Evolutionary conservation across 2,797 vertebrate genomes (phyloP).

Genomic region (Dryobates pubescens): DNA sequence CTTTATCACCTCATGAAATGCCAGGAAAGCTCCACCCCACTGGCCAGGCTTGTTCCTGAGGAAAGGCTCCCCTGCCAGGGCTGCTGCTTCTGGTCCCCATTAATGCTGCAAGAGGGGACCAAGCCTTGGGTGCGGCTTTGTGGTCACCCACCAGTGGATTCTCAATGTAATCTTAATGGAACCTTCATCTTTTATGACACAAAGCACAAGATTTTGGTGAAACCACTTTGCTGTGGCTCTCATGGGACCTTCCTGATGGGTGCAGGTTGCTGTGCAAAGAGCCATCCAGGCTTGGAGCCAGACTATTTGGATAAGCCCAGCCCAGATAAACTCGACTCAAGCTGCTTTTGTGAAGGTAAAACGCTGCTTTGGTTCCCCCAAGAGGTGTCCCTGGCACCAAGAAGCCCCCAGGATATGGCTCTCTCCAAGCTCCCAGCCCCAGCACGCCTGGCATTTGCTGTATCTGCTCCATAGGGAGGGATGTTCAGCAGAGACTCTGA

Average conservation of each 20-base stretch:
- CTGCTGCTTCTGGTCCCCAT: neutral
- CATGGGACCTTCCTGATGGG: neutral
- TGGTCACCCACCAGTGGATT: neutral
- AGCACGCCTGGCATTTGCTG: fast-evolving
- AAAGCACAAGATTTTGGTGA: neutral
- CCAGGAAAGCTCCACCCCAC: neutral
- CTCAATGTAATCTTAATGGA: no score
- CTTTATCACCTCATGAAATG: neutral
- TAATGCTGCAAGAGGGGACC: neutral
- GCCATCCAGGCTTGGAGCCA: fast-evolving
- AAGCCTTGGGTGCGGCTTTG: neutral
- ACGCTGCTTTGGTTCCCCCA: neutral
- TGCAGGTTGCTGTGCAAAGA: fast-evolving
- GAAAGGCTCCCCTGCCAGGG: neutral
- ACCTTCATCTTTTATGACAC: neutral
- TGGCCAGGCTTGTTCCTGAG: neutral
- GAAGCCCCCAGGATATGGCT: fast-evolving
- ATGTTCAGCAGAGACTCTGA: neutral
- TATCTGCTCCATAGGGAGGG: neutral
- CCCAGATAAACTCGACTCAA: neutral
- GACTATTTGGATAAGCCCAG: neutral
- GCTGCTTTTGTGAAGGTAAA: neutral
- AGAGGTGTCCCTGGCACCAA: neutral
- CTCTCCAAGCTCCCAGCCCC: neutral
- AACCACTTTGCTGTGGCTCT: neutral